Evolutionary conservation across 2,797 vertebrate species (phyloP).

Genomic region (Aplochiton taeniatus): DNA sequence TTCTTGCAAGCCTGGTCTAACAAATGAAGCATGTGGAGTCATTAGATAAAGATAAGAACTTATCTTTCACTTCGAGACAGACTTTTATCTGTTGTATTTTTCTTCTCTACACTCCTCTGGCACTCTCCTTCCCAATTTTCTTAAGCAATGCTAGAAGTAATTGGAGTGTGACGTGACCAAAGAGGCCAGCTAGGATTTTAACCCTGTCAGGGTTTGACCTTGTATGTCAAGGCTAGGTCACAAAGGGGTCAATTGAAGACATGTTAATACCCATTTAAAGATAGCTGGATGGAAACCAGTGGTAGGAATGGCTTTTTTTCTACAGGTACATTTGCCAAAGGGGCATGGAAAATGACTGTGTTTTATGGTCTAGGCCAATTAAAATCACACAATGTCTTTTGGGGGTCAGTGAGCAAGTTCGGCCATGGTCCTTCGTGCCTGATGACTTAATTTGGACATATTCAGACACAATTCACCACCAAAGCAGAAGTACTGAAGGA

Average conservation of each 20-base stretch:
- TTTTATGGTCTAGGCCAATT: slow-evolving; percentile 61
- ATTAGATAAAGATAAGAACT: slow-evolving; percentile 99
- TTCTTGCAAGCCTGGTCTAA: slow-evolving; percentile 85
- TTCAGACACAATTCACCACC: slow-evolving; percentile 21
- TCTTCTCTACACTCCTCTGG: slow-evolving; percentile 50
- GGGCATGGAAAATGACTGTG: slow-evolving; percentile 53
- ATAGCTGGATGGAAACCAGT: slow-evolving; percentile 45
- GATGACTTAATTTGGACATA: slow-evolving; percentile 55
- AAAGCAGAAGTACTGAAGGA: not conserved
- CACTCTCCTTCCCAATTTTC: slow-evolving; percentile 25
- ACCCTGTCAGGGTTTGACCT: slow-evolving; percentile 74
- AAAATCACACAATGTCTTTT: slow-evolving; percentile 53
- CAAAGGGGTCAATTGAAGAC: slow-evolving; percentile 59
- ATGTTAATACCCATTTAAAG: slow-evolving; percentile 70
- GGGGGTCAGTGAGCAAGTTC: slow-evolving; percentile 1
- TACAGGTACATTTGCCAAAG: slow-evolving; percentile 62
- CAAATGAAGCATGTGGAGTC: slow-evolving; percentile 95
- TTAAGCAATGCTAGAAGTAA: slow-evolving; percentile 86
- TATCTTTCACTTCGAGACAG: slow-evolving; percentile 91
- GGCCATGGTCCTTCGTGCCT: not conserved
- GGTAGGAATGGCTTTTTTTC: slow-evolving; percentile 29
- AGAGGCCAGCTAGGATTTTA: slow-evolving; percentile 74
- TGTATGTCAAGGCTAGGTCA: slow-evolving; percentile 65
- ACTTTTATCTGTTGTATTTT: slow-evolving; percentile 94
- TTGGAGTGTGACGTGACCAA: slow-evolving; percentile 84